Conservation (phyloP, 1,140 invertebrate genomes). For the Drosophila kanapiae region DNA sequence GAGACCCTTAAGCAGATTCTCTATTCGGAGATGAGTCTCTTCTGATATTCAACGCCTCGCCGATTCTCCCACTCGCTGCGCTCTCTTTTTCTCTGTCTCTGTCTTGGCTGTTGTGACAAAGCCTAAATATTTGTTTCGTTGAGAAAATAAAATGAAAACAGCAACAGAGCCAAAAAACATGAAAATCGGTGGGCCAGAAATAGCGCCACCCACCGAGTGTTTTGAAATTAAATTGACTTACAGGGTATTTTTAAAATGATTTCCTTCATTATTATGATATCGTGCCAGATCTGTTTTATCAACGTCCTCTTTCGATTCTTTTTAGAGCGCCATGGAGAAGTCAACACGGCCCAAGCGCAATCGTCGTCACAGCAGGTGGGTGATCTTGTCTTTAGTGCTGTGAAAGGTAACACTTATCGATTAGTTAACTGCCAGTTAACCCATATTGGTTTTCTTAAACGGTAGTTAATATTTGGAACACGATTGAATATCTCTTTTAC, state of each 20-base stretch:
- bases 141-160: conserved; percentile 57
- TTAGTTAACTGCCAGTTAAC: neutral
- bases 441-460: neutral
- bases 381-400: too few species aligned
- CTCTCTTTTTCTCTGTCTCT: conserved; percentile 5
- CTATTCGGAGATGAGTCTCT: conserved; percentile 10
- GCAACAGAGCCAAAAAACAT: conserved; percentile 73
- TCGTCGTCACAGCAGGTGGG: conserved; percentile 86
- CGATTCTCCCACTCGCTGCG: conserved; percentile 16
- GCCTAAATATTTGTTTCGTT: conserved; percentile 61
- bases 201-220: conserved; percentile 77
- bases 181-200: conserved; percentile 69
- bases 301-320: conserved; percentile 9
- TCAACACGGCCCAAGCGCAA: conserved; percentile 86
- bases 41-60: conserved; percentile 34
- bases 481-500: too few species aligned
- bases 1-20: conserved; percentile 40
- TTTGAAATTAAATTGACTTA: conserved; percentile 73
- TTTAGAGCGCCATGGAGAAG: conserved; percentile 58
- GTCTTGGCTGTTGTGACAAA: conserved; percentile 23
- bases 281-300: conserved; percentile 9
- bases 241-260: conserved; percentile 57
- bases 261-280: conserved; percentile 54
- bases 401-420: neutral
- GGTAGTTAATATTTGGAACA: too few species aligned